Evolutionary conservation across 2,888 invertebrate species (phyloP).

Genomic region (Geotrupes spiniger): DNA sequence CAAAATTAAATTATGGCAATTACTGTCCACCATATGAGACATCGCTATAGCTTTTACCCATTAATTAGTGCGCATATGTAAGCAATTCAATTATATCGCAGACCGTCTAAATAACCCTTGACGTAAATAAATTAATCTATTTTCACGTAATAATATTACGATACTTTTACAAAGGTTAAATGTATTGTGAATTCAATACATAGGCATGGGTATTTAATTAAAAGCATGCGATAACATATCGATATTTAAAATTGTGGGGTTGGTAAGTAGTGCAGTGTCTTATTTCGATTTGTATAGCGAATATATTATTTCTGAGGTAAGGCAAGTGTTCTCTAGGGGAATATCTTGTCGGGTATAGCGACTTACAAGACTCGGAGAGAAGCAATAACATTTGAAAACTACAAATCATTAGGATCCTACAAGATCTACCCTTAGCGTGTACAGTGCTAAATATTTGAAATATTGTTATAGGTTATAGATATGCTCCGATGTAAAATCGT

Average conservation of each 20-base stretch:
- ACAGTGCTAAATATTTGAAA: slow-evolving; percentile 40
- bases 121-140: background rate
- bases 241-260: slow-evolving; percentile 11
- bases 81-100: too few relatives aligned
- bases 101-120: background rate
- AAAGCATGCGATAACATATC: slow-evolving; percentile 10
- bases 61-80: background rate
- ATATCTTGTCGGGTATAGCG: slow-evolving; percentile 22
- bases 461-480: slow-evolving; percentile 33
- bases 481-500: slow-evolving; percentile 12
- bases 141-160: background rate
- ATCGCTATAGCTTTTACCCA: background rate
- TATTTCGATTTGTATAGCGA: slow-evolving; percentile 18
- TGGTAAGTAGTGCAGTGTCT: slow-evolving; percentile 10
- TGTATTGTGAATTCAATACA: too few relatives aligned
- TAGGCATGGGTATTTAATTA: background rate
- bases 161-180: too few relatives aligned
- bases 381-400: slow-evolving; percentile 48
- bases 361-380: slow-evolving; percentile 27
- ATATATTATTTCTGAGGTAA: slow-evolving; percentile 28
- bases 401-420: slow-evolving; percentile 50
- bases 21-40: background rate
- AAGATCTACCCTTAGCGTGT: slow-evolving; percentile 41
- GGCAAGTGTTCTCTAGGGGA: slow-evolving; percentile 28
- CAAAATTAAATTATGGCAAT: too few relatives aligned